These are phyloP conservation scores for Laticauda laticaudata DNA, from an alignment of 2,113 vertebrate genomes.

Conservation along the genomic window DNA sequence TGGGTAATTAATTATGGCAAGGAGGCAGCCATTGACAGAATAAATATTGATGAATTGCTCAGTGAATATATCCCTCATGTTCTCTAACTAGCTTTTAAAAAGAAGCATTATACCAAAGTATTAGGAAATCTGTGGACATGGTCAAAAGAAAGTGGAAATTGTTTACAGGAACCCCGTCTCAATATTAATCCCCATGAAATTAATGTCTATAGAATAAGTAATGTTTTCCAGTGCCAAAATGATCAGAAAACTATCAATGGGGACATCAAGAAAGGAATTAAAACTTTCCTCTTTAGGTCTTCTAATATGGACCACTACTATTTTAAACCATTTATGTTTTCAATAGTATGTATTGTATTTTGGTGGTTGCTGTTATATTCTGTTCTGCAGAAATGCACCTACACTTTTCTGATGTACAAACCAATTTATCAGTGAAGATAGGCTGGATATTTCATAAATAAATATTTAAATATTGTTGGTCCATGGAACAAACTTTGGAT, in stretches of 20 bases:
- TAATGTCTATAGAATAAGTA: neutral
- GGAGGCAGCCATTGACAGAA: constrained; percentile 81
- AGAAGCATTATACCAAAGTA: constrained; percentile 47
- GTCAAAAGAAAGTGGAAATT: neutral
- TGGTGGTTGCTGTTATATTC: neutral
- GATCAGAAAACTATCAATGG: neutral
- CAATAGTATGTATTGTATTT: neutral
- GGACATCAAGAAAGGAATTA: neutral
- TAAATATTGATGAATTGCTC: constrained; percentile 90
- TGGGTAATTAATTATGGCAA: constrained; percentile 95
- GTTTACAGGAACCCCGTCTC: neutral
- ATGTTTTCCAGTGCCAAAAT: neutral
- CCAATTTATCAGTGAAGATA: neutral
- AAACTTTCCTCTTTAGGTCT: neutral
- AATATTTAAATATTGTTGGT: neutral
- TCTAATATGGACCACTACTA: neutral
- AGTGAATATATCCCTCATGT: constrained; percentile 71
- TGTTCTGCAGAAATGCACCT: neutral
- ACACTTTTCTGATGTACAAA: neutral
- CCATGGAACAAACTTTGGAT: neutral
- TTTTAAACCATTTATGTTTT: neutral
- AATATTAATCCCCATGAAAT: neutral
- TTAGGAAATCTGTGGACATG: constrained; percentile 20
- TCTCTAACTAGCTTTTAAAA: constrained; percentile 63
- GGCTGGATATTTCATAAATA: neutral